A percentile compares a stretch with the other conserved stretches of the same genome.
Evolutionary conservation across 2,797 vertebrate species (phyloP).

Genomic region (Acanthopagrus latus): DNA sequence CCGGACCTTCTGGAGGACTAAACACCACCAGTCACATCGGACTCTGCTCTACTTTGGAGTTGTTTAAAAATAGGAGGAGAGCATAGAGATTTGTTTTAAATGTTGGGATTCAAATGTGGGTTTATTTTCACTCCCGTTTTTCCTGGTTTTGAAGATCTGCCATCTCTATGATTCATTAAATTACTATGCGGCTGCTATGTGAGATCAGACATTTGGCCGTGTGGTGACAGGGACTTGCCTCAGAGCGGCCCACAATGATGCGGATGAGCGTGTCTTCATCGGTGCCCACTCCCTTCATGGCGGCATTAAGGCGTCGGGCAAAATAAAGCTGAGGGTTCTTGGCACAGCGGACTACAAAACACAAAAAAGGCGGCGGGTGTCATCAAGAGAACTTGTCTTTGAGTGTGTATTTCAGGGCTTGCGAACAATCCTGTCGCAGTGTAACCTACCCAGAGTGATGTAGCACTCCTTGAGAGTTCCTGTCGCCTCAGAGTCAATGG

Average conservation of each 20-base stretch:
- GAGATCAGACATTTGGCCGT: neutral
- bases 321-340: slow-evolving; percentile 89
- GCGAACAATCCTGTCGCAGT: neutral
- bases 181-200: neutral
- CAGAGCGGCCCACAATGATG: slow-evolving; percentile 84
- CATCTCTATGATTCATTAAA: neutral
- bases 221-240: slow-evolving; percentile 72
- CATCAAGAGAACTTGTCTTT: neutral
- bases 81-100: too few species aligned
- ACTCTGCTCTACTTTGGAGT: too few species aligned
- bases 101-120: too few species aligned
- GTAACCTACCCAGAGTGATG: slow-evolving; percentile 79
- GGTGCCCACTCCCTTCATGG: slow-evolving; percentile 86
- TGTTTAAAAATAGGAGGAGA: too few species aligned
- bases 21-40: too few species aligned
- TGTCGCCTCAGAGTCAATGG: slow-evolving; percentile 83
- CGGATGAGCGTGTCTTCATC: slow-evolving; percentile 87
- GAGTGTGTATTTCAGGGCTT: neutral
- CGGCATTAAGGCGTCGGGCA: slow-evolving; percentile 85
- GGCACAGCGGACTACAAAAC: slow-evolving; percentile 83
- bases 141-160: neutral
- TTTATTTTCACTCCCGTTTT: too few species aligned
- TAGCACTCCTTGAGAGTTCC: slow-evolving; percentile 88
- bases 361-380: slow-evolving; percentile 19
- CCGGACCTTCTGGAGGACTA: too few species aligned